Conservation (phyloP, 2,888 invertebrate genomes). For the Tetropium fuscum region DNA sequence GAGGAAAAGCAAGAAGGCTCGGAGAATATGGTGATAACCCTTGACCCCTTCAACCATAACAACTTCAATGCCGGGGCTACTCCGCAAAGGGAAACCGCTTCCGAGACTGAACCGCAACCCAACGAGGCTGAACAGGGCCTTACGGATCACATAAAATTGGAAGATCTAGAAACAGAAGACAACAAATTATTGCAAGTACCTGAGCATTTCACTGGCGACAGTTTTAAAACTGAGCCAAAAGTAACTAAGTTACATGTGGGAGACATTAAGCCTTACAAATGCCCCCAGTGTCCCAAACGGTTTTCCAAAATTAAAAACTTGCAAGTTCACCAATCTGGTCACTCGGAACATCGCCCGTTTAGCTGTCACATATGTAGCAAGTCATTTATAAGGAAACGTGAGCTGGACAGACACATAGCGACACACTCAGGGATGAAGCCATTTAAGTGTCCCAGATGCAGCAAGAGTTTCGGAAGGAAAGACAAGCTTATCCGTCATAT, state of each 20-base stretch:
- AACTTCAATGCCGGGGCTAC: constrained; percentile 50
- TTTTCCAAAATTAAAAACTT: constrained; percentile 56
- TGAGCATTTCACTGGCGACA: constrained; percentile 58
- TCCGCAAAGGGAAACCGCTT: constrained; percentile 45
- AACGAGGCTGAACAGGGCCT: constrained; percentile 24
- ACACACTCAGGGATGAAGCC: constrained; percentile 77
- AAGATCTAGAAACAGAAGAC: constrained; percentile 35
- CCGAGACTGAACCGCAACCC: constrained; percentile 44
- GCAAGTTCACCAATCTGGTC: constrained; percentile 50
- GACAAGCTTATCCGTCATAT: constrained; percentile 78
- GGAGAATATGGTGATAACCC: constrained; percentile 72
- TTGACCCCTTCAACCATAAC: constrained; percentile 71
- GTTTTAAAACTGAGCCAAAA: constrained; percentile 41
- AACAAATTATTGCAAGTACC: constrained; percentile 47
- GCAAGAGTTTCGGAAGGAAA: constrained; percentile 76
- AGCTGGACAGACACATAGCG: constrained; percentile 76
- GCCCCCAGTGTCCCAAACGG: constrained; percentile 44
- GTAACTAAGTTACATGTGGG: constrained; percentile 8
- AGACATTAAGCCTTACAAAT: constrained; percentile 40
- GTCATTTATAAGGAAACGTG: constrained; percentile 76
- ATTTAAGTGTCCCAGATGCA: constrained; percentile 76
- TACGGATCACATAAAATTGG: constrained; percentile 19
- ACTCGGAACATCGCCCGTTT: constrained; percentile 66
- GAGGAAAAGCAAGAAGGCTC: constrained; percentile 52
- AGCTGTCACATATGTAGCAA: constrained; percentile 76